Evolutionary conservation across 2,888 invertebrate species (phyloP).

Genomic region (Andrena fulva): DNA sequence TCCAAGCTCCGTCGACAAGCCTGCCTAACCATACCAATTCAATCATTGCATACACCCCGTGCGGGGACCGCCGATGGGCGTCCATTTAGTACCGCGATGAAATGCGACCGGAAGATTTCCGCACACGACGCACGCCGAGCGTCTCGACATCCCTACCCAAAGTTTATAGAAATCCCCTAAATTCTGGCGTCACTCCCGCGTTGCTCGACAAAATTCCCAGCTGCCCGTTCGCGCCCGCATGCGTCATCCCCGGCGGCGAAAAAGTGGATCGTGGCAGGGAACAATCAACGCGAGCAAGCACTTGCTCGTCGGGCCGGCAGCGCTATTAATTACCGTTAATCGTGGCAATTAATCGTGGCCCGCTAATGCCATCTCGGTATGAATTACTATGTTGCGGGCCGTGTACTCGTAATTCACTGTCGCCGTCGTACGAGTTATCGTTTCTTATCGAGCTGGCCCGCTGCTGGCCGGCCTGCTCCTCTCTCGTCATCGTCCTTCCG

Average conservation of each 20-base stretch:
- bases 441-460: constrained; percentile 59
- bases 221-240: not conserved
- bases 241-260: constrained; percentile 5
- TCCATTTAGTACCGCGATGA: no score
- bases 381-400: constrained; percentile 66
- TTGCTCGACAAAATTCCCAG: constrained; percentile 2
- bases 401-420: constrained; percentile 64
- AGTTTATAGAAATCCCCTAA: no score
- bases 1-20: no score
- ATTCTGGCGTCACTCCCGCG: not conserved
- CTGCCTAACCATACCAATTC: no score
- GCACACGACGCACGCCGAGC: no score
- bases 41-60: no score
- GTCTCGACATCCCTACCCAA: not conserved
- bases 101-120: no score
- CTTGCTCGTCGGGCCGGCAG: constrained; percentile 63
- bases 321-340: constrained; percentile 82
- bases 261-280: constrained; percentile 38
- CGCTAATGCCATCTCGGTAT: constrained; percentile 68
- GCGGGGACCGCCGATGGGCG: no score
- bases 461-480: constrained; percentile 41
- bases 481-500: constrained; percentile 35
- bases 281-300: constrained; percentile 65
- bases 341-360: constrained; percentile 78
- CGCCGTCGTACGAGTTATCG: constrained; percentile 64